phyloP scores from a whole-genome alignment of 2,888 invertebrate species.

The Arge pagana region DNA sequence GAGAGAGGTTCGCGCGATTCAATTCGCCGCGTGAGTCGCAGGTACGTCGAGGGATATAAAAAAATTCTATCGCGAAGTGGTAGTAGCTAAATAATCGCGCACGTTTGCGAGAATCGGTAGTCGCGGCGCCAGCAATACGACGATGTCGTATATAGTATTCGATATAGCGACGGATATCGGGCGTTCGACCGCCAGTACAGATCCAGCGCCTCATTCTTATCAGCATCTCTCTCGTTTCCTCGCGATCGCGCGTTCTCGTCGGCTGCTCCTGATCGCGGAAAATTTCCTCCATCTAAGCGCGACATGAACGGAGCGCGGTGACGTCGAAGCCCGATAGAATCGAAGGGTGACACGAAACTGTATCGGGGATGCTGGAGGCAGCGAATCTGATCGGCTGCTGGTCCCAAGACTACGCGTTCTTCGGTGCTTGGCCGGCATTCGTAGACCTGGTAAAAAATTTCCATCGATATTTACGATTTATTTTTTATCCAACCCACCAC shows the following conservation, averaged over 20 bases:
- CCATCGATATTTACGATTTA: not conserved
- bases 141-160: conserved; percentile 8
- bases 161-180: conserved; percentile 4
- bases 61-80: not conserved
- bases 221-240: not conserved
- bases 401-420: not conserved
- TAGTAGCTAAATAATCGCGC: no score
- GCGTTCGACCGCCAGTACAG: not conserved
- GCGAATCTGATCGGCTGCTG: not conserved
- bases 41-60: no score
- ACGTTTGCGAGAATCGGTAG: no score
- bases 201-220: conserved; percentile 11
- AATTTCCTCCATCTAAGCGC: no score
- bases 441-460: conserved; percentile 1
- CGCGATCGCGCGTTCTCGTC: not conserved
- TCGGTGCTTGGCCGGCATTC: conserved; percentile 3
- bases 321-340: no score
- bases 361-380: conserved; percentile 2
- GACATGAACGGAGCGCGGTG: no score
- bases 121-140: not conserved
- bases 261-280: no score
- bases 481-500: no score
- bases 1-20: no score
- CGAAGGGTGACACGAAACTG: no score
- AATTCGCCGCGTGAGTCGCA: no score